Conservation (phyloP, 1,140 invertebrate species). For the Eumeta japonica region DNA sequence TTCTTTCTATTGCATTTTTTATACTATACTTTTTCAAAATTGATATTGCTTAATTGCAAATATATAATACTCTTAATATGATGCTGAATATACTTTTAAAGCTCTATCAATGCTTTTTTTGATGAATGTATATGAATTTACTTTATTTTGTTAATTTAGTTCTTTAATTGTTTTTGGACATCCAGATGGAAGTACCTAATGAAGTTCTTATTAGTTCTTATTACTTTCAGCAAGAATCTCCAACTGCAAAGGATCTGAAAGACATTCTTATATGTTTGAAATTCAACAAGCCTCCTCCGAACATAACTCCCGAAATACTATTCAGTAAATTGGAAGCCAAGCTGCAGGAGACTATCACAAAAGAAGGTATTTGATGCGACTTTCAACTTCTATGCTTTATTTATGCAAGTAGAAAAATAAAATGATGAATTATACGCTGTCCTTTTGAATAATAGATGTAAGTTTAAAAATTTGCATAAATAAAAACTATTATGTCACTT, state of each 20-base stretch:
- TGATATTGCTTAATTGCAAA: neutral
- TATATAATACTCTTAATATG: neutral
- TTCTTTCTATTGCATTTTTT: too few relatives aligned
- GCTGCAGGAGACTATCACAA: slow-evolving; percentile 68
- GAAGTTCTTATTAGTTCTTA: slow-evolving; percentile 9
- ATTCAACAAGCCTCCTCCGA: slow-evolving; percentile 81
- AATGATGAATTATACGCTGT: too few relatives aligned
- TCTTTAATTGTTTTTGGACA: slow-evolving; percentile 1
- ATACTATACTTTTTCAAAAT: neutral
- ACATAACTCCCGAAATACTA: slow-evolving; percentile 72
- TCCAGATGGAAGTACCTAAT: too few relatives aligned
- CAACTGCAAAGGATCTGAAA: slow-evolving; percentile 74
- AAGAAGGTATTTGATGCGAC: slow-evolving; percentile 51
- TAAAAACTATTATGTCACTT: too few relatives aligned
- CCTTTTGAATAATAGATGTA: neutral
- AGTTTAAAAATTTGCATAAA: too few relatives aligned
- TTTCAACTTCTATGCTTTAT: too few relatives aligned
- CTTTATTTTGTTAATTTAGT: slow-evolving; percentile 4
- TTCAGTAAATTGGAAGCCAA: slow-evolving; percentile 78
- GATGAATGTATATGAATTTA: neutral
- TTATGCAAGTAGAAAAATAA: too few relatives aligned
- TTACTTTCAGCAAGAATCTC: slow-evolving; percentile 71
- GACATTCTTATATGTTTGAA: slow-evolving; percentile 74
- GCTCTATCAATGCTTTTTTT: neutral
- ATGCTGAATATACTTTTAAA: neutral